Evolutionary conservation across 2,113 vertebrate genomes (phyloP).

Genomic region (Brachyhypopomus occidentalis): DNA sequence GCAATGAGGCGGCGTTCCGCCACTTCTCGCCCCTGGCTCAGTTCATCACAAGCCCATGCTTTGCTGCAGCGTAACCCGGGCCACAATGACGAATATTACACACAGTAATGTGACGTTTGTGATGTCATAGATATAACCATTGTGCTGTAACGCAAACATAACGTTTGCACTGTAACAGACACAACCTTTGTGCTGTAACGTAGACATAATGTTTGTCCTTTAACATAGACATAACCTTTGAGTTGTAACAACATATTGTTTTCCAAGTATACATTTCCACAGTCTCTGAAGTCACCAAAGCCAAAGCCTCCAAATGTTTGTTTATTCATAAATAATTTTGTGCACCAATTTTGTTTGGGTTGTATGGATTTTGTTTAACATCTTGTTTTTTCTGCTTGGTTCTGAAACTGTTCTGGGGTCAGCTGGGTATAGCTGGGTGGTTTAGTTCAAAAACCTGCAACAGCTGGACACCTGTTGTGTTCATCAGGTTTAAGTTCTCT

Average conservation of each 20-base stretch:
- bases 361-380: neutral
- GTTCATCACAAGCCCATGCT: slow-evolving; percentile 58
- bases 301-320: too few relatives aligned
- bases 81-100: slow-evolving; percentile 50
- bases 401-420: slow-evolving; percentile 23
- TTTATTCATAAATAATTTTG: too few relatives aligned
- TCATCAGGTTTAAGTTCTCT: slow-evolving; percentile 48
- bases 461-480: slow-evolving; percentile 54
- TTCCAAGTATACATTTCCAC: too few relatives aligned
- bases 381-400: neutral
- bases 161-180: neutral
- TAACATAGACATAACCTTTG: too few relatives aligned
- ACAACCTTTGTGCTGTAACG: too few relatives aligned
- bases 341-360: too few relatives aligned
- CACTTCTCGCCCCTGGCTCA: slow-evolving; percentile 27
- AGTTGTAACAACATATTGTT: too few relatives aligned
- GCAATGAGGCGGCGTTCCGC: slow-evolving; percentile 46
- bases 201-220: neutral
- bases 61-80: slow-evolving; percentile 46
- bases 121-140: too few relatives aligned
- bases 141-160: too few relatives aligned
- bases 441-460: slow-evolving; percentile 35
- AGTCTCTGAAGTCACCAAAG: too few relatives aligned
- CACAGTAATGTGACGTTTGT: neutral
- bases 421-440: slow-evolving; percentile 3